Evolutionary conservation across 2,113 vertebrate genomes (phyloP).

Genomic region (Siphamia tubifer): DNA sequence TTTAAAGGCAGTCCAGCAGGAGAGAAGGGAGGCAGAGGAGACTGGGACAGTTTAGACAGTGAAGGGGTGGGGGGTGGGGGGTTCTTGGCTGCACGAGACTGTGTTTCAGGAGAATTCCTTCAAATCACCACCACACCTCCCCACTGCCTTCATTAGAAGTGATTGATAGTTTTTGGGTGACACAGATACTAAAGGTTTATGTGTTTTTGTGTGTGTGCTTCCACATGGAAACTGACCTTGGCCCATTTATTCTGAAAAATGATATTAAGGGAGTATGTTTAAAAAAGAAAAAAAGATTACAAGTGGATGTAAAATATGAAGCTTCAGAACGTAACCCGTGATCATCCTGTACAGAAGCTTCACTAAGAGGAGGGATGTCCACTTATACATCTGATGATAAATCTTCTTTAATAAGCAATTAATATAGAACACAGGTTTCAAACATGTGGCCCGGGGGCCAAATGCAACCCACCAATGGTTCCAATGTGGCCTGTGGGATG

Average conservation of each 20-base stretch:
- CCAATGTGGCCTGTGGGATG: too few species aligned
- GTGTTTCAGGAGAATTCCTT: slow-evolving; percentile 69
- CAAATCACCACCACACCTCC: slow-evolving; percentile 31
- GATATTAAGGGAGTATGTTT: neutral
- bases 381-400: neutral
- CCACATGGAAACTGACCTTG: slow-evolving; percentile 20
- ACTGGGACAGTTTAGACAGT: neutral
- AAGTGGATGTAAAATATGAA: too few species aligned
- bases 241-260: slow-evolving; percentile 19
- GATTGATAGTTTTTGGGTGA: slow-evolving; percentile 53
- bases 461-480: too few species aligned
- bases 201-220: neutral
- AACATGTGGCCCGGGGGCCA: too few species aligned
- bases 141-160: slow-evolving; percentile 53
- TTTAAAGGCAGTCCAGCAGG: slow-evolving; percentile 43
- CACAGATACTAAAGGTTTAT: slow-evolving; percentile 21
- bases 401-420: neutral
- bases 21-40: slow-evolving; percentile 60
- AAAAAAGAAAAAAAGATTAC: too few species aligned
- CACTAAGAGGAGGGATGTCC: neutral
- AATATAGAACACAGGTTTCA: too few species aligned
- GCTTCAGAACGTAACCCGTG: slow-evolving; percentile 1
- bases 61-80: slow-evolving; percentile 29
- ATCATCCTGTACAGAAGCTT: neutral
- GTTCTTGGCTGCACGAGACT: slow-evolving; percentile 23